These are phyloP conservation scores for Rhabdomys dilectus DNA, from an alignment of 2,113 vertebrate genomes.

Conservation along the genomic window DNA sequence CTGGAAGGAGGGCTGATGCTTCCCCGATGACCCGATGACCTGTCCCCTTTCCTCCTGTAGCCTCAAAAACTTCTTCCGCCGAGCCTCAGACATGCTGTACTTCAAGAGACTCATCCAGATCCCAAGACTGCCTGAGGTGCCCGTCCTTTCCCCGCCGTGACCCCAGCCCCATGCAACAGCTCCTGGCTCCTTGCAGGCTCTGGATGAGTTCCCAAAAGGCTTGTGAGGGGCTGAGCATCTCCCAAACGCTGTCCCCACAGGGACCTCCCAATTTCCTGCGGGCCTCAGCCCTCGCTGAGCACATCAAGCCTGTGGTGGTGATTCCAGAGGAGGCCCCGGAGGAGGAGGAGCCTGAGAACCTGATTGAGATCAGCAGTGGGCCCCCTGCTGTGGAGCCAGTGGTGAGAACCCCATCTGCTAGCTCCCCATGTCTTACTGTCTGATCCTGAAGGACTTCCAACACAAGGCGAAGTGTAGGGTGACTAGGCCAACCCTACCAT, in stretches of 20 bases:
- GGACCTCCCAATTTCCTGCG: constrained; percentile 96
- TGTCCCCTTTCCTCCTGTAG: constrained; percentile 80
- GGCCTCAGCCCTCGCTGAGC: constrained; percentile 95
- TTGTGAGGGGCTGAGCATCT: neutral
- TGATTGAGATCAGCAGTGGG: constrained; percentile 91
- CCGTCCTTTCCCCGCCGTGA: rapidly evolving
- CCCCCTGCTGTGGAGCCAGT: constrained; percentile 80
- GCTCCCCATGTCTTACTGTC: rapidly evolving
- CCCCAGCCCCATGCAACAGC: neutral
- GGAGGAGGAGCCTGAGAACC: constrained; percentile 94
- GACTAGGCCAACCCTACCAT: neutral
- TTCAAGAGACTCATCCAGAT: constrained; percentile 99
- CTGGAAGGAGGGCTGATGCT: too few relatives aligned
- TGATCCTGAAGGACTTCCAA: neutral
- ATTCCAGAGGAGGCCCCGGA: constrained; percentile 94
- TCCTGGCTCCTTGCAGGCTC: neutral
- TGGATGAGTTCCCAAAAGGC: neutral
- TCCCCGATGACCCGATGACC: rapidly evolving
- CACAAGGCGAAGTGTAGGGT: too few relatives aligned
- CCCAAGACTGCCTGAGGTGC: constrained; percentile 95
- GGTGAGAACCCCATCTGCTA: constrained; percentile 70
- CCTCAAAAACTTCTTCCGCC: constrained; percentile 96
- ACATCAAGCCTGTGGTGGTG: constrained; percentile 97
- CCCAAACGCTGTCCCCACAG: constrained; percentile 68
- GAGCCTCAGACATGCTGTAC: constrained; percentile 96